Percentiles rank a stretch among this genome's conserved stretches.
phyloP scores from a whole-genome alignment of 1,140 invertebrate genomes.

The Cyrtorhinus lividipennis region DNA sequence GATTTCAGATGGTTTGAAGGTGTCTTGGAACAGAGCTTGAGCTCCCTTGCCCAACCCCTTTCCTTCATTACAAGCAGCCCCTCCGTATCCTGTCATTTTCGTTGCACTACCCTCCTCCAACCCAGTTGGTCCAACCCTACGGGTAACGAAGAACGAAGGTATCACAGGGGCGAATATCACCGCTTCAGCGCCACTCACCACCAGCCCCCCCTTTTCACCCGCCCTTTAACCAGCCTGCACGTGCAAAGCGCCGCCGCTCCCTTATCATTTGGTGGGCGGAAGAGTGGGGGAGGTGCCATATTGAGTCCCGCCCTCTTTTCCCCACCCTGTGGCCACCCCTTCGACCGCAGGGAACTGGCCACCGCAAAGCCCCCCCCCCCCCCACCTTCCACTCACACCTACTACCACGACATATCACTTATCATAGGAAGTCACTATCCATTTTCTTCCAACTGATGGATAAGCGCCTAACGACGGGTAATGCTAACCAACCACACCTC shows the following conservation, averaged over 20 bases:
- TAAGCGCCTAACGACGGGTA: not conserved
- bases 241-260: not conserved
- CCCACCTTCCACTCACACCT: not conserved
- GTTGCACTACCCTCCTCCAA: no score
- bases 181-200: no score
- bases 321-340: not conserved
- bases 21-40: not conserved
- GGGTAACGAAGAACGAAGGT: no score
- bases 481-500: not conserved
- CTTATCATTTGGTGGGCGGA: not conserved
- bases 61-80: not conserved
- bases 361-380: not conserved
- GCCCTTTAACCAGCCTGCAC: no score
- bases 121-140: no score
- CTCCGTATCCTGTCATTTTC: no score
- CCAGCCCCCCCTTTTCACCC: no score
- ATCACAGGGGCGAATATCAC: no score
- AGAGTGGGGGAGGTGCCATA: constrained; percentile 5
- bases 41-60: not conserved
- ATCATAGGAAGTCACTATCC: no score
- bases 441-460: no score
- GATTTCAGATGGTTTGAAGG: constrained; percentile 12
- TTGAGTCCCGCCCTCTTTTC: not conserved
- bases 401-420: not conserved
- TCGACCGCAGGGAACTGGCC: not conserved